These are phyloP conservation scores for Scophthalmus maximus DNA, from an alignment of 2,113 vertebrate genomes.

Conservation along the genomic window DNA sequence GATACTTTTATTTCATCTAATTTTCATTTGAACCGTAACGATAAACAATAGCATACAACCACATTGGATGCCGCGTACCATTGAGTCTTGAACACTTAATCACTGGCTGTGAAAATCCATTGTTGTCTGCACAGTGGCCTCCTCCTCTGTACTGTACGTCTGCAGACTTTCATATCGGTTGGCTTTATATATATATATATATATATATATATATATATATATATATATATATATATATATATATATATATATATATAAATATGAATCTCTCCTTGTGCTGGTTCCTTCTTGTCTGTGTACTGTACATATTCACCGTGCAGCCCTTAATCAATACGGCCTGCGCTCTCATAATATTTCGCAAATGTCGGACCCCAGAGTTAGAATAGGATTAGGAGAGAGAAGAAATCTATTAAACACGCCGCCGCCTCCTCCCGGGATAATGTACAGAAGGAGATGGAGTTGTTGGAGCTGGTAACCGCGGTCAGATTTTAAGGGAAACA, in stretches of 20 bases:
- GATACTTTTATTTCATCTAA: too few species aligned
- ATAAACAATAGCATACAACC: too few species aligned
- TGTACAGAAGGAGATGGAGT: neutral
- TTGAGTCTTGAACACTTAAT: too few species aligned
- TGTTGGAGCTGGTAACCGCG: neutral
- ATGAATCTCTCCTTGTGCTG: neutral
- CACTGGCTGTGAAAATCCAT: too few species aligned
- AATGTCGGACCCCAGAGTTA: neutral
- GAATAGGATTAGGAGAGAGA: neutral
- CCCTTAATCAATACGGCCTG: neutral
- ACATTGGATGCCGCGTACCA: too few species aligned
- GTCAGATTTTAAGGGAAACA: neutral
- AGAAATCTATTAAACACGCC: neutral
- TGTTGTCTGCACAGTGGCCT: too few species aligned
- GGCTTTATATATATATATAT: too few species aligned
- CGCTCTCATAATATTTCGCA: neutral
- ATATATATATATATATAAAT: too few species aligned
- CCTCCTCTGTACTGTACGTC: neutral
- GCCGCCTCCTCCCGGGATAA: neutral
- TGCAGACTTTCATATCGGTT: too few species aligned
- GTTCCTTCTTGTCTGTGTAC: neutral
- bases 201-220: too few species aligned
- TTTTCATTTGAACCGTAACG: too few species aligned
- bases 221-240: too few species aligned
- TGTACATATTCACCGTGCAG: neutral